Conservation (phyloP, 2,113 vertebrate species). For the Perca fluviatilis region DNA sequence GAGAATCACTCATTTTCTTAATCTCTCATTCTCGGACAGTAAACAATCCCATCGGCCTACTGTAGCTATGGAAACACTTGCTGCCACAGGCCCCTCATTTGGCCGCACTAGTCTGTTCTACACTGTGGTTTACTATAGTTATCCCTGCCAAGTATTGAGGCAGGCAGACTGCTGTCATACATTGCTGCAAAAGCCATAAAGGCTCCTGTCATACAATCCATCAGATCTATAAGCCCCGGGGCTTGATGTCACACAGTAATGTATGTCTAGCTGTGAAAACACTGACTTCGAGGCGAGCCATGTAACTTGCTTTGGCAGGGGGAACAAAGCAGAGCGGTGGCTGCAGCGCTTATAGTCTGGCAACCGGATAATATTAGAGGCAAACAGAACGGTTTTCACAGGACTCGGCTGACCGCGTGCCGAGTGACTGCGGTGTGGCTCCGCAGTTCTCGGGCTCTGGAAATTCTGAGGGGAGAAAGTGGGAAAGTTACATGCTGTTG, state of each 20-base stretch:
- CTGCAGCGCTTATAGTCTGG: slow-evolving; percentile 69
- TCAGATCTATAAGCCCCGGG: slow-evolving; percentile 70
- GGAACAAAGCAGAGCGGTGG: slow-evolving; percentile 64
- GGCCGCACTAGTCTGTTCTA: slow-evolving; percentile 40
- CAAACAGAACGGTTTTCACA: slow-evolving; percentile 66
- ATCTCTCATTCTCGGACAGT: slow-evolving; percentile 49
- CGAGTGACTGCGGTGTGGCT: slow-evolving; percentile 52
- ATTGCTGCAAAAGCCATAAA: slow-evolving; percentile 72
- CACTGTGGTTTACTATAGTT: slow-evolving; percentile 56
- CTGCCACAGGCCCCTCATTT: slow-evolving; percentile 55
- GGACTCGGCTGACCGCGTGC: slow-evolving; percentile 54
- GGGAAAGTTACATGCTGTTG: slow-evolving; percentile 38
- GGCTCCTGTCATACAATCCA: slow-evolving; percentile 71
- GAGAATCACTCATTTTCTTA: slow-evolving; percentile 30
- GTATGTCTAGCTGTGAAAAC: slow-evolving; percentile 77
- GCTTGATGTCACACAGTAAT: slow-evolving; percentile 74
- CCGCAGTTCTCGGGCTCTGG: slow-evolving; percentile 41
- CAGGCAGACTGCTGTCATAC: slow-evolving; percentile 71
- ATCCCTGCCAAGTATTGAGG: slow-evolving; percentile 60
- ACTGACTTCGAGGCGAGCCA: slow-evolving; percentile 68
- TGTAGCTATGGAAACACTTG: slow-evolving; percentile 69
- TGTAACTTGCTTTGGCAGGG: slow-evolving; percentile 74
- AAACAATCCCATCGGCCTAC: slow-evolving; percentile 49
- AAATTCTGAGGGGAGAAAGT: slow-evolving; percentile 54
- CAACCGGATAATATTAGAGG: slow-evolving; percentile 55